phyloP scores from a whole-genome alignment of 2,113 vertebrate species.

The Actenoides lindsayi region DNA sequence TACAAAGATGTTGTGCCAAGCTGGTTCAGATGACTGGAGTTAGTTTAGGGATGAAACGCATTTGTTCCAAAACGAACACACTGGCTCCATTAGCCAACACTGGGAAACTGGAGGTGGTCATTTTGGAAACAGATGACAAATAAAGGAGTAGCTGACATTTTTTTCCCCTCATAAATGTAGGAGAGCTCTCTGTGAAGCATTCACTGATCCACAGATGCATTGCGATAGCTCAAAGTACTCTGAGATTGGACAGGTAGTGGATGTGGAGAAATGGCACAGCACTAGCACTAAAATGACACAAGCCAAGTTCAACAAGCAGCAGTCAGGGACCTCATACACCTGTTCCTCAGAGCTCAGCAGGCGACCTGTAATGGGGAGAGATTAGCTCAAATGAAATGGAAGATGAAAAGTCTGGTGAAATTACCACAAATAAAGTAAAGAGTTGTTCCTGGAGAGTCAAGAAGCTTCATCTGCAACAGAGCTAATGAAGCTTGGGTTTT shows the following conservation, averaged over 20 bases:
- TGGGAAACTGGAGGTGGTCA: not conserved
- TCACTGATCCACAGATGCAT: not conserved
- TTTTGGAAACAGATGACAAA: not conserved
- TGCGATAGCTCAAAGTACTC: not conserved
- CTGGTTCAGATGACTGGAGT: not conserved
- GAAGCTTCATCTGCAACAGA: slow-evolving; percentile 25
- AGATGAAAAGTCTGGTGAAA: slow-evolving; percentile 31
- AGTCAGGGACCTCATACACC: not conserved
- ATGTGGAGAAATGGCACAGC: not conserved
- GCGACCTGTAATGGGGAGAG: not conserved
- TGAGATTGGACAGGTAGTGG: not conserved
- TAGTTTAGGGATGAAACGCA: not conserved
- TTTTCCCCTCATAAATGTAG: not conserved
- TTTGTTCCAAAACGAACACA: not conserved
- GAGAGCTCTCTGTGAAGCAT: not conserved
- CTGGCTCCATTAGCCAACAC: not conserved
- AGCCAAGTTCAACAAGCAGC: not conserved
- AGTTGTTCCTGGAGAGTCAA: slow-evolving; percentile 21
- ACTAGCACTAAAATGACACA: not conserved
- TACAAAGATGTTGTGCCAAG: not conserved
- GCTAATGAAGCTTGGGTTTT: not conserved
- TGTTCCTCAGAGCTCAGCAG: slow-evolving; percentile 25
- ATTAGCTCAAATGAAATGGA: slow-evolving; percentile 27
- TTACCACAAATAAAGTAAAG: slow-evolving; percentile 32
- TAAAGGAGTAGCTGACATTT: not conserved